These are phyloP conservation scores for Australoheros facetus DNA, from an alignment of 2,797 vertebrate species.

Conservation along the genomic window DNA sequence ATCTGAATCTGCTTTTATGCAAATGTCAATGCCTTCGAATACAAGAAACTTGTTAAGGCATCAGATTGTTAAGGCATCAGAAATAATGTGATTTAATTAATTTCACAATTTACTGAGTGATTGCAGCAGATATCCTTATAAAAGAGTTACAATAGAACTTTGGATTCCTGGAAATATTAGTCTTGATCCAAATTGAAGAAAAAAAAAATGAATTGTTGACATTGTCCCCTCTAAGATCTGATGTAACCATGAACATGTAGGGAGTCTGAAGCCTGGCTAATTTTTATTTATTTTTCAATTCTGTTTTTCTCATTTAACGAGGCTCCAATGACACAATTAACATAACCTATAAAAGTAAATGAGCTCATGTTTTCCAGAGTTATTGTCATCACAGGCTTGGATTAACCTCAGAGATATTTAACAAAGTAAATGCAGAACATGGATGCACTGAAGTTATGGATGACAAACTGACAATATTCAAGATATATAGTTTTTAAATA, in stretches of 20 bases:
- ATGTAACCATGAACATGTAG: neutral
- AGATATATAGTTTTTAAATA: neutral
- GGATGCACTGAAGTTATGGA: neutral
- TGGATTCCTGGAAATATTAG: neutral
- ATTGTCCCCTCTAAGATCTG: neutral
- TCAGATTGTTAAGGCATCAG: neutral
- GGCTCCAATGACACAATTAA: constrained; percentile 17
- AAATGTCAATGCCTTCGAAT: neutral
- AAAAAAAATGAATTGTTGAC: neutral
- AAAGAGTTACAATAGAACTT: neutral
- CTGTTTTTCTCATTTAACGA: constrained; percentile 11
- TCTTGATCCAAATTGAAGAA: neutral
- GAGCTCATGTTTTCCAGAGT: constrained; percentile 30
- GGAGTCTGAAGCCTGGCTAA: neutral
- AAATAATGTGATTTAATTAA: neutral
- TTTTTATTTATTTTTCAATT: neutral
- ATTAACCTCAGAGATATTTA: neutral
- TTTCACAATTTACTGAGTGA: neutral
- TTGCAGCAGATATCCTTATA: neutral
- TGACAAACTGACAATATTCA: neutral
- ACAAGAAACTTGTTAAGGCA: too few relatives aligned
- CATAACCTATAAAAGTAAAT: neutral
- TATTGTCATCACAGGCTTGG: constrained; percentile 18
- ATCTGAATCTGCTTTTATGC: neutral
- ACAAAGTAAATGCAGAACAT: neutral